phyloP scores from a whole-genome alignment of 2,113 vertebrate species.

The Salvator merianae region DNA sequence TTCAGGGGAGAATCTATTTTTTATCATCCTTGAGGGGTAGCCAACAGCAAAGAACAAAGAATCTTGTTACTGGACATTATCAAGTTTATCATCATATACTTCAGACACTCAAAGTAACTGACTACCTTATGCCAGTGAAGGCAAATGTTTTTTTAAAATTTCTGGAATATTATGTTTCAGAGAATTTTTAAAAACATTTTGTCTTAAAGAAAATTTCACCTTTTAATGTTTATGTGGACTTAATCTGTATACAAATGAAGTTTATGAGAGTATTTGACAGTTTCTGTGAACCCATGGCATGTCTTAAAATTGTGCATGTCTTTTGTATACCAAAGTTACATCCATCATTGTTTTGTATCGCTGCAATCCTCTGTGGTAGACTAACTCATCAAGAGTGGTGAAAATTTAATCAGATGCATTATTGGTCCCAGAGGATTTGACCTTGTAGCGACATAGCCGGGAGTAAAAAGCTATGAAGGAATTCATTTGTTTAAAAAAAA shows the following conservation, averaged over 20 bases:
- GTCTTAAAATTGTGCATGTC: conserved; percentile 35
- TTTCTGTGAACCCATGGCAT: conserved; percentile 15
- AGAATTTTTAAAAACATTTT: not conserved
- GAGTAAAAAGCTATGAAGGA: conserved; percentile 64
- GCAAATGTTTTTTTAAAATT: not conserved
- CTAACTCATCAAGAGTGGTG: conserved; percentile 62
- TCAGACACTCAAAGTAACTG: not conserved
- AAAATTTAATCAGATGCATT: conserved; percentile 69
- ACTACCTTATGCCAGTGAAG: not conserved
- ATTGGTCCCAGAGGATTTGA: conserved; percentile 76
- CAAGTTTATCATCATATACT: not conserved
- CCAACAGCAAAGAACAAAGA: not conserved
- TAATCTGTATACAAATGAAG: not conserved
- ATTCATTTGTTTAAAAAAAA: conserved; percentile 22
- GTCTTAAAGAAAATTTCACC: not conserved
- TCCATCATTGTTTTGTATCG: conserved; percentile 51
- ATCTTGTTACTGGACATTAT: not conserved
- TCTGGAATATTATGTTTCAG: not conserved
- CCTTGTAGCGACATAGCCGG: conserved; percentile 78
- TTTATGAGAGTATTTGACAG: conserved; percentile 23
- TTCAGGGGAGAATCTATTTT: too few species aligned
- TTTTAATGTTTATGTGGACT: not conserved
- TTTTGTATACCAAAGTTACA: conserved; percentile 50
- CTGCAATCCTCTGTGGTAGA: conserved; percentile 55
- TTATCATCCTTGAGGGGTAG: not conserved